Percentiles rank a stretch among this genome's conserved stretches.
Evolutionary conservation across 2,888 invertebrate genomes (phyloP).

Genomic region (Hydraecia micacea): DNA sequence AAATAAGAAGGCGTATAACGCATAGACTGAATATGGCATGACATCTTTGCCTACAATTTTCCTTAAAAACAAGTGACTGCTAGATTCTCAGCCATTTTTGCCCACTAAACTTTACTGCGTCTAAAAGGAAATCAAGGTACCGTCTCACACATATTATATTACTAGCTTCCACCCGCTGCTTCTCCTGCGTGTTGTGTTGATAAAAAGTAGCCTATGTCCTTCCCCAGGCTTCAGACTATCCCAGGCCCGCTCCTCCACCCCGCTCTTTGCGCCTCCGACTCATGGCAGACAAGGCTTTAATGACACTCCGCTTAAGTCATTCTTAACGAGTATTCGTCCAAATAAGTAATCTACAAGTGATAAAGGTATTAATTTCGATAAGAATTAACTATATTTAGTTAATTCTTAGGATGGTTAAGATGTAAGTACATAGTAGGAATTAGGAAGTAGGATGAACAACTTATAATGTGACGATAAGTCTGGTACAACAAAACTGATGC

Average conservation of each 20-base stretch:
- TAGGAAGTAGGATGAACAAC: not conserved
- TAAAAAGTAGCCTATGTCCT: not conserved
- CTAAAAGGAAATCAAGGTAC: not conserved
- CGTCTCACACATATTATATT: not conserved
- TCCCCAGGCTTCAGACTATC: not conserved
- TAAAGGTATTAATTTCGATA: too few species aligned
- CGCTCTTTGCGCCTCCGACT: not conserved
- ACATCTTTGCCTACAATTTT: not conserved
- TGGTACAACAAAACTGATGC: not conserved
- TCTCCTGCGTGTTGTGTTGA: not conserved
- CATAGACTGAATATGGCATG: constrained; percentile 2
- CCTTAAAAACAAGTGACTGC: not conserved
- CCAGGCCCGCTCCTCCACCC: not conserved
- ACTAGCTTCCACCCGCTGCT: not conserved
- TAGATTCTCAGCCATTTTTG: not conserved
- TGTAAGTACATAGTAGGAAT: too few species aligned
- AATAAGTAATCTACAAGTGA: not conserved
- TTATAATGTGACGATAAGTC: too few species aligned
- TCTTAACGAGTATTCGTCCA: not conserved
- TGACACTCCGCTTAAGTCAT: not conserved
- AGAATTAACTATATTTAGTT: too few species aligned
- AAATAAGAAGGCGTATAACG: not conserved
- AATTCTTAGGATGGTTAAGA: too few species aligned
- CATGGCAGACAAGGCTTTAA: not conserved
- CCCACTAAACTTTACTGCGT: not conserved